phyloP scores from a whole-genome alignment of 2,113 vertebrate species.

The Chionis minor region DNA sequence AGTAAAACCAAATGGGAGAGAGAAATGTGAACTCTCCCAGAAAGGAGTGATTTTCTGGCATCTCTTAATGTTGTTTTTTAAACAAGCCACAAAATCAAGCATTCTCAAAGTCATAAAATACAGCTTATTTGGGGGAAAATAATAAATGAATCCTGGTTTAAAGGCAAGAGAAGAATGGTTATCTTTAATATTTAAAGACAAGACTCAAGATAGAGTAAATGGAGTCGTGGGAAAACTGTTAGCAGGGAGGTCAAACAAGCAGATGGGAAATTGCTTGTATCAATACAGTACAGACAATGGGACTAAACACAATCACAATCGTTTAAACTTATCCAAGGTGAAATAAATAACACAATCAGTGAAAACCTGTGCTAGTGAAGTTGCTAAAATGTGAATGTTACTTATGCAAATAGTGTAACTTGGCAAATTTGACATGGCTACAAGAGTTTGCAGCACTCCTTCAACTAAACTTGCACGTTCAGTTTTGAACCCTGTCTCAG shows the following conservation, averaged over 20 bases:
- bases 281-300: not conserved
- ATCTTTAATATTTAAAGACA: conserved; percentile 1
- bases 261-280: not conserved
- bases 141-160: not conserved
- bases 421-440: not conserved
- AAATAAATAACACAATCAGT: not conserved
- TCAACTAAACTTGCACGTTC: not conserved
- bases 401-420: not conserved
- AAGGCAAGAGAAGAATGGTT: not conserved
- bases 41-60: not conserved
- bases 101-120: not conserved
- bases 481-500: not conserved
- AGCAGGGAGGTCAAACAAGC: not conserved
- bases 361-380: not conserved
- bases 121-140: not conserved
- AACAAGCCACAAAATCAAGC: not conserved
- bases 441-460: not conserved
- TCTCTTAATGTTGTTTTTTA: not conserved
- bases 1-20: not conserved
- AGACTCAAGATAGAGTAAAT: not conserved
- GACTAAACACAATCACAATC: not conserved
- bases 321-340: not conserved
- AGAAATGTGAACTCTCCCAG: not conserved
- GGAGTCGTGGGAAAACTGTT: not conserved
- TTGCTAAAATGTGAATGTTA: not conserved